These are phyloP conservation scores for Dorcus hopei DNA, from an alignment of 2,888 invertebrate species.

Conservation along the genomic window DNA sequence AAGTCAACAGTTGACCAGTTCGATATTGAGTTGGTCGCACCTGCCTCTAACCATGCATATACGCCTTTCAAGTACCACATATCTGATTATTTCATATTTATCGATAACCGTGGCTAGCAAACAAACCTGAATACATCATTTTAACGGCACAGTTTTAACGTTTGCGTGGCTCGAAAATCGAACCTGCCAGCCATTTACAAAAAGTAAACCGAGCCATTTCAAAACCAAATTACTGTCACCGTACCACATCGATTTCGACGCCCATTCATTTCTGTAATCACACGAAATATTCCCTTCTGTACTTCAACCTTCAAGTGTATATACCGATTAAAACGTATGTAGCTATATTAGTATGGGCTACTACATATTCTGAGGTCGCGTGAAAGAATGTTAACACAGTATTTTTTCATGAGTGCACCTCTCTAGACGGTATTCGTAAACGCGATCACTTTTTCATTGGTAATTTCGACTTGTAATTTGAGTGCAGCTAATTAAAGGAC, in stretches of 20 bases:
- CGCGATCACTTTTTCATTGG: conserved; percentile 40
- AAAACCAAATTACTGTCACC: too few relatives aligned
- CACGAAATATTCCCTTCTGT: too few relatives aligned
- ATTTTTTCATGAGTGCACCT: conserved; percentile 33
- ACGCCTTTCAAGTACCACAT: not conserved
- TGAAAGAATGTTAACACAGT: conserved; percentile 40
- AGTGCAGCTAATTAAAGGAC: conserved; percentile 40
- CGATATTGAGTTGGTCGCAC: conserved; percentile 24
- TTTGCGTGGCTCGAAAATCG: too few relatives aligned
- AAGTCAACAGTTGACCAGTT: conserved; percentile 33
- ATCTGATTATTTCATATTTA: conserved; percentile 12
- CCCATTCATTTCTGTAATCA: too few relatives aligned
- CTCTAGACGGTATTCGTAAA: conserved; percentile 36
- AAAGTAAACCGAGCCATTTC: too few relatives aligned
- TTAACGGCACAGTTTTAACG: too few relatives aligned
- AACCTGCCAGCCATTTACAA: too few relatives aligned
- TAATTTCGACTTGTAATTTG: conserved; percentile 41
- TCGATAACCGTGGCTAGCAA: conserved; percentile 7
- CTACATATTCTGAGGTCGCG: conserved; percentile 34
- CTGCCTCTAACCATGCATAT: conserved; percentile 2
- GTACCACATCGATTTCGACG: too few relatives aligned
- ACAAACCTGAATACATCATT: not conserved
- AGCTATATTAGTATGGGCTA: conserved; percentile 22
- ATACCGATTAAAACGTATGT: too few relatives aligned
- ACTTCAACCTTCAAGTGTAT: too few relatives aligned